Base-by-base conservation (phyloP, 2,797 vertebrate genomes). In the Eupleurogrammus muticus region DNA sequence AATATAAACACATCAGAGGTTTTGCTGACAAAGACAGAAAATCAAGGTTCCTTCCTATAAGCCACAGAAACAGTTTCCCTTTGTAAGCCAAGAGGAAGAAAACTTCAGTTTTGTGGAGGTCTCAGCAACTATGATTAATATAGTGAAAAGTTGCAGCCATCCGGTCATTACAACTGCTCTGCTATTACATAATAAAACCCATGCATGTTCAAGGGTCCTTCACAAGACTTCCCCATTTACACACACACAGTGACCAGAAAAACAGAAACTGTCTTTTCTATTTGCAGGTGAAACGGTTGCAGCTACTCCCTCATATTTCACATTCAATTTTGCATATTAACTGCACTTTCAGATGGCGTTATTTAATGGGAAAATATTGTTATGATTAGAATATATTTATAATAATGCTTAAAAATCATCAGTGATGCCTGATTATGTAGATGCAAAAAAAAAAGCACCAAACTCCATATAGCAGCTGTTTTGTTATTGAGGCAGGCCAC, bases 21-120 rank as follows among this genome's bases (percentile, higher is more conserved):
- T 86, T 65, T 87, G 81, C 87, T 89, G 85, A 88, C 77, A n/a
- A 24, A 19, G 19, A 48, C 47, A 84, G 42, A 84, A 76, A 55
- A 23, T 38, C 12, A n/a, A 60, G 3, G 38, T 85, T 86, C 75
- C 70, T 82, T 65, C 54, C 48, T 72, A 54, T 19, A 13, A 34
- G 51, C 49, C 75, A 60, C 38, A 60, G 65, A 76, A 54, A 60
- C 46, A 5, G 44, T 69, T 56, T 66, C 24, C 61, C n/a, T 64
- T 17, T 57, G 44, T 4, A 23, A 70, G 51, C 14, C 17, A 53
- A 73, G 42, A n/a, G 67, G 77, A 84, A 82, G 65, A 76, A 78
- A 60, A 60, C 59, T 32, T 61, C 28, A 5, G 21, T 47, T 78
- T 66, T 67, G 55, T 58, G 1, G 24, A 70, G 53, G 47, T 38